A percentile compares a stretch with the other conserved stretches of the same genome.
phyloP scores from a whole-genome alignment of 2,888 invertebrate species.

The Aporophyla nigra region DNA sequence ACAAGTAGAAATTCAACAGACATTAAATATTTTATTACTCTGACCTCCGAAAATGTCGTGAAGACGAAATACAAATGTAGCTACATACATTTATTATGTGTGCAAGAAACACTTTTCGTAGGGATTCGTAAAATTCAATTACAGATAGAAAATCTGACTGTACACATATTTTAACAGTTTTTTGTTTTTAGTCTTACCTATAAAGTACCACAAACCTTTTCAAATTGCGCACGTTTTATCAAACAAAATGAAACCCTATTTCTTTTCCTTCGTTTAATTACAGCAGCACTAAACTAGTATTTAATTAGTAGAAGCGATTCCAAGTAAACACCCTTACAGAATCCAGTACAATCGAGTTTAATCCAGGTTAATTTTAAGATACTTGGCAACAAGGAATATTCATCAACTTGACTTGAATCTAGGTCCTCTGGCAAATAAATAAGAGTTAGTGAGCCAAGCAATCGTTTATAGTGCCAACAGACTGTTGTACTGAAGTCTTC shows the following conservation, averaged over 20 bases:
- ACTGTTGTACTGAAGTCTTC: background rate
- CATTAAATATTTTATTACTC: background rate
- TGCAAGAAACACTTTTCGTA: background rate
- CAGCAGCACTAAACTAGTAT: conserved; percentile 27
- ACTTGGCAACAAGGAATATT: conserved; percentile 55
- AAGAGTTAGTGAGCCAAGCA: conserved; percentile 48
- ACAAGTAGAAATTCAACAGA: background rate
- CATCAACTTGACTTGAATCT: conserved; percentile 55
- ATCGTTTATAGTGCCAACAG: conserved; percentile 49
- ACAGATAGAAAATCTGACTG: background rate
- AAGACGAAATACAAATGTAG: background rate
- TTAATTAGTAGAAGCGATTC: conserved; percentile 48
- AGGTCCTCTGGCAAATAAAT: conserved; percentile 59
- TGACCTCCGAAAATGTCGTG: background rate
- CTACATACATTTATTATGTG: background rate
- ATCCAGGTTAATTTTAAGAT: conserved; percentile 58
- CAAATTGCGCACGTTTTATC: background rate
- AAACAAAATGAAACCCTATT: conserved; percentile 26
- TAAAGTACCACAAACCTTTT: background rate
- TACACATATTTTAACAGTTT: background rate
- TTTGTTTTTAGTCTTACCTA: background rate
- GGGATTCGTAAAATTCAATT: background rate
- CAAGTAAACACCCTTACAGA: conserved; percentile 28
- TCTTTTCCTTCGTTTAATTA: conserved; percentile 29
- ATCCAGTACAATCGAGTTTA: conserved; percentile 38